Percentiles rank a stretch among this genome's conserved stretches.
Conservation (phyloP, 2,113 vertebrate species). For the Daboia siamensis region DNA sequence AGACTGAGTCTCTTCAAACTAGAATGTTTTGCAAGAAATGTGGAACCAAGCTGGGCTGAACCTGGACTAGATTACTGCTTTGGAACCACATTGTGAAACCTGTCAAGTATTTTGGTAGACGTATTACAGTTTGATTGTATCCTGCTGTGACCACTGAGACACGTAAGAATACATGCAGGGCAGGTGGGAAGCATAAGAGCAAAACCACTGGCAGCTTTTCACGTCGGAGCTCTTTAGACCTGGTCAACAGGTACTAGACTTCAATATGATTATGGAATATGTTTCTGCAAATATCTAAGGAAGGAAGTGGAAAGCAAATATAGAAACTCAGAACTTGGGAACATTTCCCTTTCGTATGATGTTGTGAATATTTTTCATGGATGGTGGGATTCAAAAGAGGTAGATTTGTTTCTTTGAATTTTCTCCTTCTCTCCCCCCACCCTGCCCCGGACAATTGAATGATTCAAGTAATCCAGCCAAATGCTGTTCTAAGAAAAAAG, state of each 20-base stretch:
- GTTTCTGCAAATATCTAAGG: not conserved
- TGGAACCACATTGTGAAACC: not conserved
- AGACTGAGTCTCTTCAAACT: not conserved
- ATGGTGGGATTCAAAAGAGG: not conserved
- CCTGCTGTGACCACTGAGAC: not conserved
- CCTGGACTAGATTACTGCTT: not conserved
- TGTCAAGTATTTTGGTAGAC: not conserved
- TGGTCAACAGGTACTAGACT: not conserved
- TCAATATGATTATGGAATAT: not conserved
- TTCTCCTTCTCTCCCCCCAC: no score
- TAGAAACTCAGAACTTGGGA: not conserved
- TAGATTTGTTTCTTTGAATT: not conserved
- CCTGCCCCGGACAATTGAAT: not conserved
- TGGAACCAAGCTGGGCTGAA: accelerated
- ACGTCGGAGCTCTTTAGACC: not conserved
- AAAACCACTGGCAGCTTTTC: not conserved
- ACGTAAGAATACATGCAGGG: not conserved
- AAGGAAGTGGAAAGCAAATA: not conserved
- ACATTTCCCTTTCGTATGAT: not conserved
- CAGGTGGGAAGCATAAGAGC: not conserved
- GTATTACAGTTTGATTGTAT: not conserved
- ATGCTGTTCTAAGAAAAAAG: not conserved
- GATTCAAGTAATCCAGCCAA: not conserved
- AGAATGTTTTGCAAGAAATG: not conserved
- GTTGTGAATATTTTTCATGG: not conserved